Evolutionary conservation across 2,888 invertebrate genomes (phyloP).

Genomic region (Drosophila subquinaria): DNA sequence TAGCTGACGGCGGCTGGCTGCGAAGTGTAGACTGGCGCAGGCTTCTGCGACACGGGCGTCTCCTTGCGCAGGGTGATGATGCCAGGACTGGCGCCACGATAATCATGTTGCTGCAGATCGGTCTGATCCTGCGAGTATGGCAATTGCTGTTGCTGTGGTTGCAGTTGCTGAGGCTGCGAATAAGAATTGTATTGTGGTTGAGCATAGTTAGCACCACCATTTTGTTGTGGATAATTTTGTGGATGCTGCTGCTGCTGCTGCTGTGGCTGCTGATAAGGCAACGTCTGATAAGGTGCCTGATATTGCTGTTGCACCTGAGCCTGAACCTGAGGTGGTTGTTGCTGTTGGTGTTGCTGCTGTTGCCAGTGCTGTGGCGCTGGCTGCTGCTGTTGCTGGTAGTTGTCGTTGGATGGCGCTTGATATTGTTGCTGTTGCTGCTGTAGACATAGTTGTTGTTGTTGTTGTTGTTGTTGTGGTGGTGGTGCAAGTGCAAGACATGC

Average conservation of each 20-base stretch:
- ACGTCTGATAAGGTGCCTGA: constrained; percentile 66
- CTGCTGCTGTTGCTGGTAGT: constrained; percentile 63
- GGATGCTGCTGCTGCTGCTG: constrained; percentile 67
- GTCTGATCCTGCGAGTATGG: constrained; percentile 79
- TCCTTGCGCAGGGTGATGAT: constrained; percentile 88
- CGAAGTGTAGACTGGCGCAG: constrained; percentile 91
- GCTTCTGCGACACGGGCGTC: constrained; percentile 91
- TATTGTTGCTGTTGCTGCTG: constrained; percentile 77
- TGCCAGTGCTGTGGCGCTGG: constrained; percentile 50
- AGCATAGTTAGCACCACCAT: constrained; percentile 76
- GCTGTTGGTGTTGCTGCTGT: constrained; percentile 16
- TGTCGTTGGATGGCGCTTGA: constrained; percentile 70
- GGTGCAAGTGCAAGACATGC: constrained; percentile 46
- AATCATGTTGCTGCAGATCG: constrained; percentile 73
- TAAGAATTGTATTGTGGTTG: constrained; percentile 85
- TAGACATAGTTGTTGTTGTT: constrained; percentile 30
- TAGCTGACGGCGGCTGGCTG: constrained; percentile 92
- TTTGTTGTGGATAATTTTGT: constrained; percentile 80
- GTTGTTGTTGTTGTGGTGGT: constrained; percentile 31
- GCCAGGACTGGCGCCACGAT: constrained; percentile 86
- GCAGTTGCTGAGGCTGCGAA: constrained; percentile 83
- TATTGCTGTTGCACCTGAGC: constrained; percentile 54
- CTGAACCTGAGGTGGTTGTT: constrained; percentile 37
- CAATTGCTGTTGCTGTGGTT: constrained; percentile 44
- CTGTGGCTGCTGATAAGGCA: constrained; percentile 70